Base-by-base conservation (phyloP, 2,888 invertebrate species). In the Platerodrilus igneus region DNA sequence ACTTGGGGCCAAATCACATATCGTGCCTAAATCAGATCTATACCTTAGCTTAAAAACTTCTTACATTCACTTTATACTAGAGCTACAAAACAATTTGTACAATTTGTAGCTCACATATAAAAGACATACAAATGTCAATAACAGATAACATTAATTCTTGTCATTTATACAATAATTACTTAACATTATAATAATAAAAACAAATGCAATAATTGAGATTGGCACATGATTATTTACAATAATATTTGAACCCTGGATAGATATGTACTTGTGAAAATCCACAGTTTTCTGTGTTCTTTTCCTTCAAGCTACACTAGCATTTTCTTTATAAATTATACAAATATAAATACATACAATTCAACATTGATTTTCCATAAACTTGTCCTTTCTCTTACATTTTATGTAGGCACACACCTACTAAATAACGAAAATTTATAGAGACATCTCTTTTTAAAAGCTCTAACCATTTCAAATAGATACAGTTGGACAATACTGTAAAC, bases 171-270 rank as follows among this genome's bases (percentile, higher is more conserved):
- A 46, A 43, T 35, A 45, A 41, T n/a, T n/a, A n/a, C n/a, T n/a
- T n/a, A n/a, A n/a, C n/a, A n/a, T n/a, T n/a, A n/a, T 45, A 48
- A 36, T 45, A 50, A 42, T 47, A 47, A 42, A 58, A 57, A 58
- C 56, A 58, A 60, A 60, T 55, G 55, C 55, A 55, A 49, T n/a
- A n/a, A n/a, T 58, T 57, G 62, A 60, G 58, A 65, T 68, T 68
- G 68, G 68, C 68, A 68, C 68, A 68, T 66, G 56, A 55, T 61
- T 65, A 66, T 67, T 59, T 66, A 66, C 65, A 64, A 62, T 56
- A 59, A 62, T n/a, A n/a, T n/a, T 66, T 61, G 63, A 62, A 70
- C 69, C 68, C 68, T 69, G 69, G 68, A 67, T 66, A 67, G 69
- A 68, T 68, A 68, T 68, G 68, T 67, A 64, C 62, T 59, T 63